phyloP scores from a whole-genome alignment of 37 sponge, comb jelly and placozoan genomes.

The Hormiphora californensis region DNA sequence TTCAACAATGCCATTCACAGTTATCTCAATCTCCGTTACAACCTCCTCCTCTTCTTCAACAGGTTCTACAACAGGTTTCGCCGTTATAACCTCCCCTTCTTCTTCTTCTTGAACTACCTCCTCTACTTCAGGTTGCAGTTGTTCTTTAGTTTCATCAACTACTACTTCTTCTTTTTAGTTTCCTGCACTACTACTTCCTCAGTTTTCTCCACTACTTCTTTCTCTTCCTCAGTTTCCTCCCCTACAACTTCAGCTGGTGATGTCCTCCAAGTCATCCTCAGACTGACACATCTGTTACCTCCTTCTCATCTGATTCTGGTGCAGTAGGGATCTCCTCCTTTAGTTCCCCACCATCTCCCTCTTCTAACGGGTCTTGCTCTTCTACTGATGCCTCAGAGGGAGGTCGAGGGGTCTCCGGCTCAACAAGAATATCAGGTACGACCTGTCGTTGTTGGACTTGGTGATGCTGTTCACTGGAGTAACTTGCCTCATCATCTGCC shows the following conservation, averaged over 20 bases:
- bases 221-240: not conserved
- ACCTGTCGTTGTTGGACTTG: not conserved
- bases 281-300: not conserved
- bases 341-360: not conserved
- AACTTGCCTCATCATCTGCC: slow-evolving; percentile 33
- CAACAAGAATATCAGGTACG: not conserved
- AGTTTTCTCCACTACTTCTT: not conserved
- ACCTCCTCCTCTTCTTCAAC: not conserved
- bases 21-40: not conserved
- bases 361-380: not conserved
- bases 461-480: not conserved
- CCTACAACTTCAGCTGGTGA: not conserved
- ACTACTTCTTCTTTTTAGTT: not conserved
- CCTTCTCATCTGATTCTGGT: not conserved
- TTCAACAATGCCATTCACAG: too few species aligned
- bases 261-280: not conserved
- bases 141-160: not conserved
- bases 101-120: not conserved
- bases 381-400: not conserved
- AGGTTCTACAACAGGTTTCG: too few species aligned
- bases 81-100: too few species aligned
- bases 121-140: not conserved
- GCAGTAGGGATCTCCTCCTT: not conserved
- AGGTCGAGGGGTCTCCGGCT: not conserved
- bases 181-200: not conserved